Conservation (phyloP, 1,140 invertebrate species). For the Apis florea region DNA sequence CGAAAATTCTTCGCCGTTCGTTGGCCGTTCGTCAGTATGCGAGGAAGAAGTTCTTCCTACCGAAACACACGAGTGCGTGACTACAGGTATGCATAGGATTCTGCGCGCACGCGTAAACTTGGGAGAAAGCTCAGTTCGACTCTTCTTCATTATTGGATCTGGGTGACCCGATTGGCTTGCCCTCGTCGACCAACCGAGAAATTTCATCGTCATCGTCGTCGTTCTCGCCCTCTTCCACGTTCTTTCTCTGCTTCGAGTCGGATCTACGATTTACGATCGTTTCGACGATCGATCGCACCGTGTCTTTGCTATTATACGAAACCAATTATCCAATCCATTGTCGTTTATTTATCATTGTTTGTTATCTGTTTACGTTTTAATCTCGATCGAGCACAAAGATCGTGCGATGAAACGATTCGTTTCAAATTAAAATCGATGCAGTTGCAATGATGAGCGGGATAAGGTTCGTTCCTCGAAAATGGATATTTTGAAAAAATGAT, state of each 20-base stretch:
- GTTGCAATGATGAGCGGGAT: background rate
- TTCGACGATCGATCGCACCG: background rate
- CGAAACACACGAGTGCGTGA: background rate
- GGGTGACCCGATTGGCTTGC: slow-evolving; percentile 76
- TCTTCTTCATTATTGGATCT: slow-evolving; percentile 75
- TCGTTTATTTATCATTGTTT: no score
- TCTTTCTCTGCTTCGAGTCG: background rate
- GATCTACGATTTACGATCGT: background rate
- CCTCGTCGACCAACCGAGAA: slow-evolving; percentile 38
- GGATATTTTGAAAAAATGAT: slow-evolving; percentile 2
- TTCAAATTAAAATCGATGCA: no score
- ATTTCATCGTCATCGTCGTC: slow-evolving; percentile 34
- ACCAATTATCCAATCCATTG: background rate
- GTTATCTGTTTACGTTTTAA: no score
- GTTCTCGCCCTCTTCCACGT: background rate
- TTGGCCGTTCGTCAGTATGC: slow-evolving; percentile 61
- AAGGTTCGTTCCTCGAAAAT: slow-evolving; percentile 14
- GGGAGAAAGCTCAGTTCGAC: slow-evolving; percentile 73
- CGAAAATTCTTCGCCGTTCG: slow-evolving; percentile 72
- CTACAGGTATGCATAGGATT: slow-evolving; percentile 36
- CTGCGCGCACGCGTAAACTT: slow-evolving; percentile 32
- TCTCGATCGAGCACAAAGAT: no score
- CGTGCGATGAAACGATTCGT: no score
- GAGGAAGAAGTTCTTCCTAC: background rate
- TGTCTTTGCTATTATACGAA: no score